A percentile compares a stretch with the other conserved stretches of the same genome.
Evolutionary conservation across 2,113 vertebrate species (phyloP).

Genomic region (Motacilla tschutschensis): DNA sequence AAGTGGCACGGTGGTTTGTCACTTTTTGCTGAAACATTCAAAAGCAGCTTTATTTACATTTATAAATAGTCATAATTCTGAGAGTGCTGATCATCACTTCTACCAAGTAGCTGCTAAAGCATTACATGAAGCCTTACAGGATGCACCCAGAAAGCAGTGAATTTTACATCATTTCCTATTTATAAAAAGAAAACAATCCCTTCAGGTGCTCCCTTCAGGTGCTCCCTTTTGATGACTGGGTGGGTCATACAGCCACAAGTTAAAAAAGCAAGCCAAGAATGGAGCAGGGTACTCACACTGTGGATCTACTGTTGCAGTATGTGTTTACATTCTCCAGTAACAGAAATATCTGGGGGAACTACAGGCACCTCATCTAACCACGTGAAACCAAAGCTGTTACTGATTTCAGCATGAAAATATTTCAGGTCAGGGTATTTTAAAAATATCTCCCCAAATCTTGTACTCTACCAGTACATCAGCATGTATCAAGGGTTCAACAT

Average conservation of each 20-base stretch:
- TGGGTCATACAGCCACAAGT: fast-evolving
- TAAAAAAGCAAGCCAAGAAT: neutral
- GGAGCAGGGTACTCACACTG: neutral
- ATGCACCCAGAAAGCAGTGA: neutral
- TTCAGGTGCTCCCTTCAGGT: no score
- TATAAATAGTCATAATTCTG: neutral
- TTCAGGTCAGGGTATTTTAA: neutral
- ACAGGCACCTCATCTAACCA: neutral
- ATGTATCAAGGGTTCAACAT: fast-evolving
- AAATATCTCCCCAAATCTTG: neutral
- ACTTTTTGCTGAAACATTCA: neutral
- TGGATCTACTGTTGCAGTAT: neutral
- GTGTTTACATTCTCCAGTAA: neutral
- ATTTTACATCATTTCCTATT: fast-evolving
- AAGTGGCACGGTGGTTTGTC: neutral
- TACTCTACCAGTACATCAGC: neutral
- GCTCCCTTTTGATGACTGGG: neutral
- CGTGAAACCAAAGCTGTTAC: neutral
- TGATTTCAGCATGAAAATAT: neutral
- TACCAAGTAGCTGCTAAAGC: neutral
- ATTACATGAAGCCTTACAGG: neutral
- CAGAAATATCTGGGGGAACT: neutral
- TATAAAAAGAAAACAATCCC: neutral
- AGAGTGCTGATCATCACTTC: neutral
- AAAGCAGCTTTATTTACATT: neutral